These are phyloP conservation scores for Hyposoter didymator DNA, from an alignment of 2,888 invertebrate genomes.

Conservation along the genomic window DNA sequence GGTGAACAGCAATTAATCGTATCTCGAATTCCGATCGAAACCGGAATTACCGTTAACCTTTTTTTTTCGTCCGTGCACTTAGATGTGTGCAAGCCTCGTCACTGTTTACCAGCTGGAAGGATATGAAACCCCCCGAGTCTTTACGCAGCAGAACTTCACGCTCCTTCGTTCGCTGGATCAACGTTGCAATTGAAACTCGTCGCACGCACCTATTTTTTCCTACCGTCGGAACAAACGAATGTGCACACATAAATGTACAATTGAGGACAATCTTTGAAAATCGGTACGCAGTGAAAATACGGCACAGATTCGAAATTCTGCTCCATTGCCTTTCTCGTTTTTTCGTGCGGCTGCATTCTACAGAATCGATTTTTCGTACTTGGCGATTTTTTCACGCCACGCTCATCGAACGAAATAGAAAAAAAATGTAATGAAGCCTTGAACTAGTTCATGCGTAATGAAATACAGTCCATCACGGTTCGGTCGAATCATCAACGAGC, in stretches of 20 bases:
- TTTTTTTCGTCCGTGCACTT: conserved; percentile 63
- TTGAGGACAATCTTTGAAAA: conserved; percentile 11
- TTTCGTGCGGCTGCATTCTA: neutral
- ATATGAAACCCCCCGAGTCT: conserved; percentile 29
- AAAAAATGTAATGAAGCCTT: neutral
- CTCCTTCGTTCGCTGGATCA: conserved; percentile 47
- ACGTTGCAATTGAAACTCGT: conserved; percentile 10
- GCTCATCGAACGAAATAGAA: neutral
- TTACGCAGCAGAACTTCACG: conserved; percentile 19
- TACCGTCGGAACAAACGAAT: conserved; percentile 9
- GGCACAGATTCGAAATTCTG: conserved; percentile 9
- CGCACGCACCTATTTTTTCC: conserved; percentile 7
- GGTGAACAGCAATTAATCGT: conserved; percentile 71
- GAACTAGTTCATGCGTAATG: neutral
- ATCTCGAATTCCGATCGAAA: conserved; percentile 69
- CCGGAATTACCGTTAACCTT: conserved; percentile 70
- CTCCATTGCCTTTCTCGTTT: neutral
- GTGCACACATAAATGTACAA: neutral
- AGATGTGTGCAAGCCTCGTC: conserved; percentile 44
- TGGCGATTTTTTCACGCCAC: neutral
- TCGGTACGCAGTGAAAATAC: conserved; percentile 1
- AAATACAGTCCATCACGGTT: neutral
- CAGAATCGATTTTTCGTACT: neutral
- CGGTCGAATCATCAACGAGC: neutral
- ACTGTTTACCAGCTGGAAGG: conserved; percentile 39